Evolutionary conservation across 2,888 invertebrate species (phyloP).

Genomic region (Argyra leucocephala): DNA sequence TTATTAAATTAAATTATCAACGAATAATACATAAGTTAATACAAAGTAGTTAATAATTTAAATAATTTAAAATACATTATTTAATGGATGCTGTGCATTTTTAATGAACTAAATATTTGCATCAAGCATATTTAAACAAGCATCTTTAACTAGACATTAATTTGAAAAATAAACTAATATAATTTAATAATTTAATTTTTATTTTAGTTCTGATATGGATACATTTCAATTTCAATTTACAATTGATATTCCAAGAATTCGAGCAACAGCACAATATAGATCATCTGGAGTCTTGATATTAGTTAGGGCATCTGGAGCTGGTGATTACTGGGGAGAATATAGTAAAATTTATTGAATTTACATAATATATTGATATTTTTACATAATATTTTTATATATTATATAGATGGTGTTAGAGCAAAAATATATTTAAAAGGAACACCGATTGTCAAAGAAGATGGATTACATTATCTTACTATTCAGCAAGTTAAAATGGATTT

Average conservation of each 20-base stretch:
- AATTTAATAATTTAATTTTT: too few relatives aligned
- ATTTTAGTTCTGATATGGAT: constrained; percentile 61
- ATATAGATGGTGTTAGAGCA: constrained; percentile 68
- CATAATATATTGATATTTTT: not conserved
- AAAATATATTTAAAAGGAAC: constrained; percentile 72
- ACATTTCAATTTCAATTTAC: constrained; percentile 73
- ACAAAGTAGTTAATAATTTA: too few relatives aligned
- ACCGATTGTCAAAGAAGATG: constrained; percentile 51
- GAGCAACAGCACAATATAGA: constrained; percentile 67
- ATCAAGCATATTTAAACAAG: too few relatives aligned
- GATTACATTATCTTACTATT: constrained; percentile 58
- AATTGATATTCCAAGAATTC: constrained; percentile 68
- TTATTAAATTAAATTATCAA: too few relatives aligned
- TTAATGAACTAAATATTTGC: too few relatives aligned
- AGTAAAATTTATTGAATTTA: constrained; percentile 45
- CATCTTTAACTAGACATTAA: too few relatives aligned
- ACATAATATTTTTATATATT: not conserved
- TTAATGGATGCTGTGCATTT: too few relatives aligned
- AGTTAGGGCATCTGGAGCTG: constrained; percentile 73
- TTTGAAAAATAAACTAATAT: too few relatives aligned
- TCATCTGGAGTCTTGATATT: constrained; percentile 71
- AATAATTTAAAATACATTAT: too few relatives aligned
- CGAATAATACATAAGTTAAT: too few relatives aligned
- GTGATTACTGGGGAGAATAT: constrained; percentile 84
- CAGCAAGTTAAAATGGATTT: constrained; percentile 78